Conservation (phyloP, 2,888 invertebrate species). For the Dinocampus coccinellae region DNA sequence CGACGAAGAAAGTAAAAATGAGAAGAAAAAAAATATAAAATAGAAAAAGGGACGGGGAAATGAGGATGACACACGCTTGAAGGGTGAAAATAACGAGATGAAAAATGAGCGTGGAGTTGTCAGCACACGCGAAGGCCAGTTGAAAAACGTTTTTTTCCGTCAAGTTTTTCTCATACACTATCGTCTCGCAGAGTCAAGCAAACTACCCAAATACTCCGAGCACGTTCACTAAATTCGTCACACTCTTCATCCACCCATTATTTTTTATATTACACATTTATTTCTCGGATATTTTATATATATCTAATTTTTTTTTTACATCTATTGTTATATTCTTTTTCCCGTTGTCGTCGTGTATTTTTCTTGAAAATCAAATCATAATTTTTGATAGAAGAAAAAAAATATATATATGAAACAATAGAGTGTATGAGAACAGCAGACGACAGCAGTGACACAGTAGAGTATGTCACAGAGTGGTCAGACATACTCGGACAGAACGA, state of each 20-base stretch:
- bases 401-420: too few species aligned
- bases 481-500: neutral
- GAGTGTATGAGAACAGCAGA: too few species aligned
- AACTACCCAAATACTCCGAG: constrained; percentile 23
- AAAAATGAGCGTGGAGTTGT: constrained; percentile 6
- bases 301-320: too few species aligned
- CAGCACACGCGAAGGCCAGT: neutral
- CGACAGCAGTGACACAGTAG: neutral
- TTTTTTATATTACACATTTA: constrained; percentile 11
- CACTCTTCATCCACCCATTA: constrained; percentile 9
- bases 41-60: neutral
- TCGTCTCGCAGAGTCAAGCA: constrained; percentile 9
- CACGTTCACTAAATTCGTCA: constrained; percentile 31
- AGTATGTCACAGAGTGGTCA: neutral
- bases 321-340: neutral
- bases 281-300: too few species aligned
- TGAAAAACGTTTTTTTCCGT: constrained; percentile 35
- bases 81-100: constrained; percentile 28
- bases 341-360: neutral
- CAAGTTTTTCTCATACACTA: constrained; percentile 36
- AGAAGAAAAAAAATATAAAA: neutral
- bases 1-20: neutral
- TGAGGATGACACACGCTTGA: constrained; percentile 9
- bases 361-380: constrained; percentile 7
- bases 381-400: neutral